Evolutionary conservation across 2,888 invertebrate genomes (phyloP), one percentile per base, ranked within the genome.

Genomic region (Drosophila imparisetae): DNA sequence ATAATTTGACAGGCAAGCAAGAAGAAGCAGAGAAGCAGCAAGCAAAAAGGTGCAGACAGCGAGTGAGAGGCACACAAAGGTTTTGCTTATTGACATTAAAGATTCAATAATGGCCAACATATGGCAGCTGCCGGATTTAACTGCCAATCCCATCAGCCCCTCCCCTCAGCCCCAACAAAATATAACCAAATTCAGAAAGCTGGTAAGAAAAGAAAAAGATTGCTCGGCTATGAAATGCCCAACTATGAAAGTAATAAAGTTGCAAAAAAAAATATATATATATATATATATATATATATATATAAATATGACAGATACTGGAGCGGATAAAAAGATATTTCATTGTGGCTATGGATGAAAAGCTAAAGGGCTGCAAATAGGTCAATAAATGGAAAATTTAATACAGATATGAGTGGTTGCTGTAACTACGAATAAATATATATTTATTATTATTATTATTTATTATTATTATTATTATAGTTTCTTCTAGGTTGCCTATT

Each of bases 41-140:
- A 4, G 24, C 10, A 4, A 34, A 64, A 50, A 57, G 48, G 45
- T 38, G 49, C 18, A 53, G 49, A 54, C 36, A 49, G 49, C 50
- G 10, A 27, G 49, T 49, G 18, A 34, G 34, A n/a, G 67, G 48
- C 42, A 45, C 68, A 78, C 59, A 68, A 73, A 68, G 65, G 60
- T 45, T 77, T 72, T 62, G 69, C 72, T 75, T 84, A 88, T 86
- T 86, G 87, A 81, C 89, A 86, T 86, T 86, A 86, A 86, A 86
- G 87, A 89, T 86, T 86, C 84, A 86, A 86, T 86, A 75, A 81
- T 81, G 73, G 73, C 66, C 73, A 73, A 63, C 75, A 80, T 71
- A 66, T 75, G 75, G 67, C 76, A 78, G 78, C 71, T 80, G 76
- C 76, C 65, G 86, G 86, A 81, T 86, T 85, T 66, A 67, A 63